Base-by-base conservation (phyloP, 2,888 invertebrate genomes). In the Brenthis hecate region DNA sequence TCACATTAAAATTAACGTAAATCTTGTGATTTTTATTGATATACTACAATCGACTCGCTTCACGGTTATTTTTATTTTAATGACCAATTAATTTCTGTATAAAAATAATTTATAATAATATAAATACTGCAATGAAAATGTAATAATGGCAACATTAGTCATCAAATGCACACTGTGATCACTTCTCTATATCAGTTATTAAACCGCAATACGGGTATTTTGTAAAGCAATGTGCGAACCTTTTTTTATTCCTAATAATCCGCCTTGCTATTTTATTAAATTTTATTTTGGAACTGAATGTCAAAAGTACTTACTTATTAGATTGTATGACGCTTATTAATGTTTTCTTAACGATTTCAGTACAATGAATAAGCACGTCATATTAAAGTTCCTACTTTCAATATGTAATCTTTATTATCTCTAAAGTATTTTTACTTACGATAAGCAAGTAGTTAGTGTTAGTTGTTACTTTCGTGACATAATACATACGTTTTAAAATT, bases 351-450 rank as follows among this genome's bases (percentile, higher is more conserved):
- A 60, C 28, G n/a, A 60, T 60, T 60, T 60, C 60, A 55, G 57
- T 53, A 53, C 55, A 32, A 48, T 67, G 63, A 68, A 68, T 65
- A 66, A 71, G 66, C 69, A 68, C 68, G 70, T 67, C 61, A 65
- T 63, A 55, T 62, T 61, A 65, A 71, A 85, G 86, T 87, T 86
- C 84, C 86, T 86, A 84, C 81, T 81, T 81, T 82, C 71, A 73
- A 73, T 75, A 71, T 75, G 76, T 75, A 70, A 65, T 72, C 68
- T 73, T 79, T 75, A 76, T 79, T 74, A 75, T 79, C 58, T 81
- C 71, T 78, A 76, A 78, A 73, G 70, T 76, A 75, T 73, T 73
- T 72, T 74, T 57, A 43, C 36, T 56, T 68, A 61, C 55, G 23
- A 61, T 54, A 62, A 64, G 58, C 66, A 70, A 55, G 72, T 73